Evolutionary conservation across 2,113 vertebrate species (phyloP).

Genomic region (Pleuronectes platessa): DNA sequence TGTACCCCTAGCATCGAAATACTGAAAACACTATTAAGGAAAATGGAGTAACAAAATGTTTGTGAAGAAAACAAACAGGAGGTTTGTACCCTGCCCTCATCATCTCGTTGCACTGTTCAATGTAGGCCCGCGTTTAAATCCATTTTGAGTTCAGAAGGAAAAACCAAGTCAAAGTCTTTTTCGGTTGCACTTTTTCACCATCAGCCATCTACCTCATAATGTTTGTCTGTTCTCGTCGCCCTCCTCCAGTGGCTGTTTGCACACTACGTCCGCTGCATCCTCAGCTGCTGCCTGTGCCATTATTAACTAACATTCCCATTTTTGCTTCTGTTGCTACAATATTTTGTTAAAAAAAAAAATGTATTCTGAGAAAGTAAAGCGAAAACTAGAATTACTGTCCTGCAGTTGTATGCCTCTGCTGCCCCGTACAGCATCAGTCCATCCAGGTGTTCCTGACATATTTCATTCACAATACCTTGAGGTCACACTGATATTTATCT

Average conservation of each 20-base stretch:
- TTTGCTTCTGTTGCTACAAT: background rate
- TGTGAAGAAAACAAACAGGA: background rate
- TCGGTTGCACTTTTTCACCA: background rate
- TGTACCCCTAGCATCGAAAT: background rate
- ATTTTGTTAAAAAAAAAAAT: background rate
- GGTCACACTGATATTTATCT: too few species aligned
- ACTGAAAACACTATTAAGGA: background rate
- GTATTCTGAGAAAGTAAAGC: conserved; percentile 7
- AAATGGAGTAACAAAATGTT: background rate
- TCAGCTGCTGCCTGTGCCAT: conserved; percentile 40
- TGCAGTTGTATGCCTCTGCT: too few species aligned
- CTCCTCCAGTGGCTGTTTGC: conserved; percentile 13
- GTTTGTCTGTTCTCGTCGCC: background rate
- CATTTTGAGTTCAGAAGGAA: background rate
- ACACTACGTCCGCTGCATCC: background rate
- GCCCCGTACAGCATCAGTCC: too few species aligned
- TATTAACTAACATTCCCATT: background rate
- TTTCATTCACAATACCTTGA: too few species aligned
- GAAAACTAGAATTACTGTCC: background rate
- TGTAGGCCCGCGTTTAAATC: background rate
- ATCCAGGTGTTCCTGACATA: too few species aligned
- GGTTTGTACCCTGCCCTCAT: background rate
- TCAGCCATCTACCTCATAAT: conserved; percentile 51
- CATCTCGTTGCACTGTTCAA: background rate
- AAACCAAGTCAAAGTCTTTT: background rate